phyloP scores from a whole-genome alignment of 2,113 vertebrate species.

The Capreolus pygargus region DNA sequence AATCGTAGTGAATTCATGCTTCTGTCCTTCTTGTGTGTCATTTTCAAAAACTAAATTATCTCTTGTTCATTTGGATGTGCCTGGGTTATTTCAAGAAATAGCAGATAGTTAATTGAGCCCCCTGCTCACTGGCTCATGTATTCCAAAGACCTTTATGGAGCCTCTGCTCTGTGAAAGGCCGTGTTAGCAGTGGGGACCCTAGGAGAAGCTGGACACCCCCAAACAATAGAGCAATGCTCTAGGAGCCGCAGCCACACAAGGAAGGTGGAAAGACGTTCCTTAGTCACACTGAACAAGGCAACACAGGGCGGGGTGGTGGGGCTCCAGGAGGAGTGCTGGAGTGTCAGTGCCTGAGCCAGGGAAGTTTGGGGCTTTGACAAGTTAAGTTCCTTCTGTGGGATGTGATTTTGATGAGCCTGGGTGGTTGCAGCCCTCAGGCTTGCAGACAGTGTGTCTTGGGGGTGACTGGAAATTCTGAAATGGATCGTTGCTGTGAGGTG shows the following conservation, averaged over 20 bases:
- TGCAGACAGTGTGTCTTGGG: background rate
- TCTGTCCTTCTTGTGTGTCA: background rate
- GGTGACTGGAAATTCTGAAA: background rate
- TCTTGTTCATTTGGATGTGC: background rate
- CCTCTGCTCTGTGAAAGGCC: background rate
- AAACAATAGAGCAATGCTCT: background rate
- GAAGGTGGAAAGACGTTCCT: background rate
- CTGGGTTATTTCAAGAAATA: background rate
- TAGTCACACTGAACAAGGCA: background rate
- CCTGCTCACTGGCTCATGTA: background rate
- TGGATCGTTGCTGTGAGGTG: background rate
- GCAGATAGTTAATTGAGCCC: background rate
- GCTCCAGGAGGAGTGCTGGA: background rate
- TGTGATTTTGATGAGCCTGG: background rate
- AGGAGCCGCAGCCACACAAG: background rate
- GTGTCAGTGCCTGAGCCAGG: background rate
- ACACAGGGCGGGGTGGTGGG: rapidly evolving
- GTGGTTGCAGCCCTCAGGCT: background rate
- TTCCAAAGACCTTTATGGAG: background rate
- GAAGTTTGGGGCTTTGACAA: background rate
- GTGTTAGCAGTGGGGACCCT: background rate
- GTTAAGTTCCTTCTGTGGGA: background rate
- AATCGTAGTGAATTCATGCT: background rate
- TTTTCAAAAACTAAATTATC: background rate
- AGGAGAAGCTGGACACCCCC: background rate